A percentile compares a stretch with the other conserved stretches of the same genome.
These are phyloP conservation scores for Neomonachus schauinslandi DNA, from an alignment of 2,113 vertebrate genomes.

Conservation along the genomic window DNA sequence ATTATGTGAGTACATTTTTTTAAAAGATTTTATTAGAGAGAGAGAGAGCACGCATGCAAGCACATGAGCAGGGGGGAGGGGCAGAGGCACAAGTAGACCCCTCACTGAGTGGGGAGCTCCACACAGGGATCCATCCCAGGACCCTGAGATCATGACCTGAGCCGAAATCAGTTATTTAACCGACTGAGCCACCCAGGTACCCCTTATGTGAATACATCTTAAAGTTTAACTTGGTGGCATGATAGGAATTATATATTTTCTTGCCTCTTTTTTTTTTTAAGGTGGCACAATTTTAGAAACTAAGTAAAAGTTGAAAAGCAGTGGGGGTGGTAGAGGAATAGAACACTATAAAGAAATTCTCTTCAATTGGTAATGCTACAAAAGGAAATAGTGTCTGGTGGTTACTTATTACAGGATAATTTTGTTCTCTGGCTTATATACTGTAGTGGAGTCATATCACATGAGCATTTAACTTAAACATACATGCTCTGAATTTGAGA, in stretches of 20 bases:
- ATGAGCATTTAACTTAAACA: not conserved
- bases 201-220: not conserved
- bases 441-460: not conserved
- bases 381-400: not conserved
- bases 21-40: not conserved
- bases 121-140: not conserved
- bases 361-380: not conserved
- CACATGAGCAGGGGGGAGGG: not conserved
- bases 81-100: not conserved
- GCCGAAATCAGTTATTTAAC: not conserved
- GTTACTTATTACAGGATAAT: not conserved
- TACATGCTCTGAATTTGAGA: constrained; percentile 51
- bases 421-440: constrained; percentile 26
- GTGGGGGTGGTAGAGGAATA: not conserved
- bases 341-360: not conserved
- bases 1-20: constrained; percentile 28
- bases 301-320: constrained; percentile 31
- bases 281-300: not conserved
- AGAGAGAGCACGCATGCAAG: not conserved
- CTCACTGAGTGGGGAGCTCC: not conserved
- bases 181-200: not conserved
- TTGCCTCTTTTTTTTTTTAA: constrained; percentile 5
- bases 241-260: constrained; percentile 45
- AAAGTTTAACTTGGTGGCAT: not conserved
- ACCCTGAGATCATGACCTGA: not conserved